Evolutionary conservation across 2,113 vertebrate species (phyloP).

Genomic region (Bubalus kerabau): DNA sequence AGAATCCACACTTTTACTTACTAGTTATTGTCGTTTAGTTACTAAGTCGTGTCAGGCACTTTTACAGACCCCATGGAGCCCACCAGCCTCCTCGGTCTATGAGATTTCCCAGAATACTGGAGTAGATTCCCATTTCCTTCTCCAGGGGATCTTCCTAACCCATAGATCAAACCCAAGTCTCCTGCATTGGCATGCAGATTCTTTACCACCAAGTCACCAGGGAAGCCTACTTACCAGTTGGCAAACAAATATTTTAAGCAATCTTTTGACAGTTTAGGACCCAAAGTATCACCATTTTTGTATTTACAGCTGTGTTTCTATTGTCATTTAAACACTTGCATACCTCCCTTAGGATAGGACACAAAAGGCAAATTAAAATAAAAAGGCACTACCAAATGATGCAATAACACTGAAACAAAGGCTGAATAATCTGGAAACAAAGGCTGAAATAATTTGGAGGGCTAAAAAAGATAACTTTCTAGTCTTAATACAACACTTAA

Average conservation of each 20-base stretch:
- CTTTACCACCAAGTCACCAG: not conserved
- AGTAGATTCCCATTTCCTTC: not conserved
- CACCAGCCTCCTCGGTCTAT: fast-evolving
- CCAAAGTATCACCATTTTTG: not conserved
- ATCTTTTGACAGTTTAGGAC: not conserved
- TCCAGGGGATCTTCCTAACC: not conserved
- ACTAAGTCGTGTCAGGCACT: not conserved
- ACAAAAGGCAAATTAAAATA: not conserved
- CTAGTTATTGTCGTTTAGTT: not conserved
- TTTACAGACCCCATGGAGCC: not conserved
- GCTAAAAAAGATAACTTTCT: not conserved
- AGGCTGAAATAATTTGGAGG: not conserved
- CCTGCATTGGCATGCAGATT: not conserved
- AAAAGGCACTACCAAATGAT: not conserved
- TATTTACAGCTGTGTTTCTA: not conserved
- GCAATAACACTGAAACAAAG: not conserved
- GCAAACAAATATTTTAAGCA: not conserved
- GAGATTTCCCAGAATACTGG: not conserved
- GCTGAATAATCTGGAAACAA: not conserved
- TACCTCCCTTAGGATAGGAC: not conserved
- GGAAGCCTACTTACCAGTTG: not conserved
- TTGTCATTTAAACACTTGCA: not conserved
- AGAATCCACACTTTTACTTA: not conserved
- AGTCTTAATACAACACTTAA: not conserved
- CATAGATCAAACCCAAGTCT: not conserved